Percentiles rank a stretch among this genome's conserved stretches.
Evolutionary conservation across 1,140 invertebrate genomes (phyloP).

Genomic region (Drosophila littoralis): DNA sequence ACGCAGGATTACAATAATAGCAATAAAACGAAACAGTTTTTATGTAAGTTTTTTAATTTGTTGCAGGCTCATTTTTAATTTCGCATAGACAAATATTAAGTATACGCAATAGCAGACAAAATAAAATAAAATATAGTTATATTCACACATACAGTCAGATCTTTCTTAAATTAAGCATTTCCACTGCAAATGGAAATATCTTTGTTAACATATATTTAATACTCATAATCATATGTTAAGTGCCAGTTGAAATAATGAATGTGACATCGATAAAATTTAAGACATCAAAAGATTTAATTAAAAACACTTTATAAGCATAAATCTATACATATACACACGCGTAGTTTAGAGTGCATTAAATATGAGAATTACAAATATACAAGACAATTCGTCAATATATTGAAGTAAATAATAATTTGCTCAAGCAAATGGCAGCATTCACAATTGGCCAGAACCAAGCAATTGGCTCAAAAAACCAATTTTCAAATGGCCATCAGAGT

Average conservation of each 20-base stretch:
- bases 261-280: slow-evolving; percentile 20
- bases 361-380: slow-evolving; percentile 5
- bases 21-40: slow-evolving; percentile 38
- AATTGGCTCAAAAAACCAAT: slow-evolving; percentile 29
- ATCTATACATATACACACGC: slow-evolving; percentile 23
- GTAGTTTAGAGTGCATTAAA: slow-evolving; percentile 13
- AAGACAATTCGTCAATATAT: slow-evolving; percentile 13
- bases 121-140: neutral
- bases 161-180: neutral
- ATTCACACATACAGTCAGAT: neutral
- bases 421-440: slow-evolving; percentile 36
- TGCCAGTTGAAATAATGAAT: slow-evolving; percentile 28
- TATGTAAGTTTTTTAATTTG: slow-evolving; percentile 19
- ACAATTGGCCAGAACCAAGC: slow-evolving; percentile 45
- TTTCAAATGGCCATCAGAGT: slow-evolving; percentile 36
- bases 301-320: slow-evolving; percentile 4
- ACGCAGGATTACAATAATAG: slow-evolving; percentile 41
- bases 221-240: neutral
- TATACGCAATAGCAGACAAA: slow-evolving; percentile 7
- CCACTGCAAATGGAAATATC: neutral
- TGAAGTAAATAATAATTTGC: slow-evolving; percentile 19
- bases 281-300: slow-evolving; percentile 18
- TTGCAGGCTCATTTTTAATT: slow-evolving; percentile 16
- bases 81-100: slow-evolving; percentile 21
- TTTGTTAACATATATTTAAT: neutral